phyloP scores from a whole-genome alignment of 2,888 invertebrate genomes.

The Tenthredo scrophulariae region DNA sequence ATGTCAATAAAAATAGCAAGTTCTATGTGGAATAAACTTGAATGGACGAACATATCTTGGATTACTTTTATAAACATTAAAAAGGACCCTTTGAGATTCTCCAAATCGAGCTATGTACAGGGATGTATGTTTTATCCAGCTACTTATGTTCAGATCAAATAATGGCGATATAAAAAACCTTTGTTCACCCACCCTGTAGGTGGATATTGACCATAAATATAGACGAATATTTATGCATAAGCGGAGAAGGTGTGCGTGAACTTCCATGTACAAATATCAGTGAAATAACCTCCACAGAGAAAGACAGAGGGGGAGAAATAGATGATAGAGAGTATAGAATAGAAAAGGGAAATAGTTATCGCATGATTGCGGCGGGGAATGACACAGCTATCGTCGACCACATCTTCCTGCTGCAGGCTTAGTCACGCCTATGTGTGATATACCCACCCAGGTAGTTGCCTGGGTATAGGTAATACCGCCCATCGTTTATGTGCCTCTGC shows the following conservation, averaged over 20 bases:
- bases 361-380: constrained; percentile 56
- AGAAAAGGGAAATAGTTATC: constrained; percentile 48
- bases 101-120: not conserved
- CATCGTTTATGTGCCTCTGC: not conserved
- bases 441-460: constrained; percentile 45
- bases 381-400: constrained; percentile 54
- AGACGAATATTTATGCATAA: not conserved
- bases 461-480: not conserved
- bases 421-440: constrained; percentile 54
- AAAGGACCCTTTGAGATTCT: not conserved
- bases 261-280: not conserved
- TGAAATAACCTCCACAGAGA: not conserved
- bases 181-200: not conserved
- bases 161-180: not conserved
- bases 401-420: constrained; percentile 49
- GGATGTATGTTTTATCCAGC: not conserved
- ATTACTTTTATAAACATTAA: not conserved
- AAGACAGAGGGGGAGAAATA: constrained; percentile 1
- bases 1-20: not conserved
- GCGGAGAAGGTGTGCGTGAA: not conserved
- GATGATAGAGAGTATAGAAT: constrained; percentile 7
- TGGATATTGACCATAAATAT: not conserved
- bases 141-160: not conserved
- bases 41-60: not conserved
- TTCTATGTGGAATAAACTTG: not conserved